Evolutionary conservation across 2,888 invertebrate species (phyloP), one percentile per base, ranked within the genome.

Genomic region (Drosophila mercatorum): DNA sequence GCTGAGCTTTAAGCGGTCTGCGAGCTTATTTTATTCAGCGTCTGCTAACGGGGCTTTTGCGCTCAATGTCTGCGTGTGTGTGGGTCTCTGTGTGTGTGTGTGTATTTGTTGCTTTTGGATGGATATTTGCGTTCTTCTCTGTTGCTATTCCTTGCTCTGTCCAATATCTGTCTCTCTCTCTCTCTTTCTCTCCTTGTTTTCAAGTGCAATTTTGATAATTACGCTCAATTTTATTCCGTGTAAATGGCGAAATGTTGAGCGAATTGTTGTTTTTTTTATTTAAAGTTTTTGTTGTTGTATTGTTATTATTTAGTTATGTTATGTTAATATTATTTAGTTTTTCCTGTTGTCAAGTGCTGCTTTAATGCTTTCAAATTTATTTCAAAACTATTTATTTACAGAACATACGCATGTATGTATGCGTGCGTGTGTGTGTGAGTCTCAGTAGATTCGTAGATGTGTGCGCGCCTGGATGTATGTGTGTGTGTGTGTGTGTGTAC

Each of bases 161-260:
- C 43, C 61, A 57, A 3, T 28, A 28, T 22, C 22, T 22, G 2
- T 28, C 28, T 56, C 46, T 52, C 52, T 14, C 11, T 34, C 5
- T 53, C n/a, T 41, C n/a, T 41, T 53, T 47, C 22, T 60, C 49
- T 26, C 41, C 51, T 57, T 38, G n/a, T 46, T 28, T 47, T 43
- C 40, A 28, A 52, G 81, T 81, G 81, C 84, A 87, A 88, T 67
- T 79, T 70, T 65, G 43, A 63, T 65, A 58, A 58, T 63, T 34
- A 49, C 65, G 75, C 79, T 79, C 79, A 79, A 66, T 46, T 65
- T 73, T 57, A 73, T 79, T 90, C 84, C 84, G 84, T 84, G 84
- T 84, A 84, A 84, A 84, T 73, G 84, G 84, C 84, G 84, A 84
- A 90, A 75, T 73, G 62, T 67, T 86, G 90, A 84, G 84, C 84